A percentile compares a stretch with the other conserved stretches of the same genome.
These are phyloP conservation scores for Plagiodera versicolora DNA, from an alignment of 2,888 invertebrate species.

Conservation along the genomic window DNA sequence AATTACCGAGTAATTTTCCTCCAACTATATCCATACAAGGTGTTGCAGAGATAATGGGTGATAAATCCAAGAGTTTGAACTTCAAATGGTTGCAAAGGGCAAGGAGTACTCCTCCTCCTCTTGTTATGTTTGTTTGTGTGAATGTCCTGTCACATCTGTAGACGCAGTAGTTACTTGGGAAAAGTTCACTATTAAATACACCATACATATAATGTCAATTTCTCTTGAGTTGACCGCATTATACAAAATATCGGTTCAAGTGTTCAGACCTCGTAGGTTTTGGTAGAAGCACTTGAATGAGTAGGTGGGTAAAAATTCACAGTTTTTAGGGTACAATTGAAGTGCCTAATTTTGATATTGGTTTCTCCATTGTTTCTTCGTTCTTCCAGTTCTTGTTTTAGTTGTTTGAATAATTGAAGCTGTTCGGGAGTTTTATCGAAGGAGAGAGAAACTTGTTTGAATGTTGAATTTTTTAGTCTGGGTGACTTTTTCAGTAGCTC, in stretches of 20 bases:
- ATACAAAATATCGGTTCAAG: conserved; percentile 1
- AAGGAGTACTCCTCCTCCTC: conserved; percentile 3
- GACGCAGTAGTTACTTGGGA: conserved; percentile 1
- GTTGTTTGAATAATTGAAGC: too few relatives aligned
- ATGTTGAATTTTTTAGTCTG: too few relatives aligned
- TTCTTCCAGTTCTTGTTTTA: too few relatives aligned
- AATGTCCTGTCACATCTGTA: conserved; percentile 7
- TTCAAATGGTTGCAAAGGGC: not conserved
- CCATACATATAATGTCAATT: not conserved
- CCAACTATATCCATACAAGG: conserved; percentile 1
- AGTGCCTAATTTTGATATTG: too few relatives aligned
- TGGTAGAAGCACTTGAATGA: too few relatives aligned
- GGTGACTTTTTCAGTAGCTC: too few relatives aligned
- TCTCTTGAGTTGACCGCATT: not conserved
- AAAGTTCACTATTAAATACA: conserved; percentile 6
- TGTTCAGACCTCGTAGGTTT: not conserved
- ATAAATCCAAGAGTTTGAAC: not conserved
- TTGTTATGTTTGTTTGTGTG: not conserved
- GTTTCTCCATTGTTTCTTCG: too few relatives aligned
- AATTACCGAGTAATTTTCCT: not conserved
- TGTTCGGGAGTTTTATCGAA: too few relatives aligned
- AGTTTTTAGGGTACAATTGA: too few relatives aligned
- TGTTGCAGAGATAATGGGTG: not conserved
- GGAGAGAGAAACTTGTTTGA: too few relatives aligned
- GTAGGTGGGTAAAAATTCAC: too few relatives aligned